A percentile compares a stretch with the other conserved stretches of the same genome.
Evolutionary conservation across 2,797 vertebrate genomes (phyloP).

Genomic region (Protonibea diacanthus): DNA sequence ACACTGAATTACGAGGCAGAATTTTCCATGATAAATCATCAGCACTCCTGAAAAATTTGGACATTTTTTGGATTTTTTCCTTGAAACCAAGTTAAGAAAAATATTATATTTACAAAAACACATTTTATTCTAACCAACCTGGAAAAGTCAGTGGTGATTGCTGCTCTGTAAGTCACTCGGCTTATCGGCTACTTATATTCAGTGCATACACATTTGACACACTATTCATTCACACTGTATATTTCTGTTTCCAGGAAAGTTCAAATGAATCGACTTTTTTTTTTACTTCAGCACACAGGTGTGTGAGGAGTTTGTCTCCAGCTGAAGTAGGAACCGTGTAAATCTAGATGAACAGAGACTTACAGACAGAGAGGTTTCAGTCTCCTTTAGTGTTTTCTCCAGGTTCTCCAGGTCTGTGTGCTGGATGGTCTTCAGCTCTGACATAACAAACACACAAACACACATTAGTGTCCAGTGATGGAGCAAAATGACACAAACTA

Average conservation of each 20-base stretch:
- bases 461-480: background rate
- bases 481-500: background rate
- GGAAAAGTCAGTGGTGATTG: background rate
- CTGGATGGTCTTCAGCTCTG: slow-evolving; percentile 90
- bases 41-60: background rate
- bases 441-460: background rate
- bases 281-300: background rate
- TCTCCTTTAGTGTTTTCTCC: slow-evolving; percentile 86
- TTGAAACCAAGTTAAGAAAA: background rate
- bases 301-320: background rate
- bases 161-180: background rate
- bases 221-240: background rate
- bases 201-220: background rate
- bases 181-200: background rate
- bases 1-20: background rate
- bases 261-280: background rate
- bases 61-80: background rate
- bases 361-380: slow-evolving; percentile 89
- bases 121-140: background rate
- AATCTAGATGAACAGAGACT: slow-evolving; percentile 30
- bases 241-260: background rate
- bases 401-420: slow-evolving; percentile 86
- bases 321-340: background rate
- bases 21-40: background rate
- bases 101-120: background rate